Evolutionary conservation across 2,113 vertebrate genomes (phyloP).

Genomic region (Herpailurus yagouaroundi): DNA sequence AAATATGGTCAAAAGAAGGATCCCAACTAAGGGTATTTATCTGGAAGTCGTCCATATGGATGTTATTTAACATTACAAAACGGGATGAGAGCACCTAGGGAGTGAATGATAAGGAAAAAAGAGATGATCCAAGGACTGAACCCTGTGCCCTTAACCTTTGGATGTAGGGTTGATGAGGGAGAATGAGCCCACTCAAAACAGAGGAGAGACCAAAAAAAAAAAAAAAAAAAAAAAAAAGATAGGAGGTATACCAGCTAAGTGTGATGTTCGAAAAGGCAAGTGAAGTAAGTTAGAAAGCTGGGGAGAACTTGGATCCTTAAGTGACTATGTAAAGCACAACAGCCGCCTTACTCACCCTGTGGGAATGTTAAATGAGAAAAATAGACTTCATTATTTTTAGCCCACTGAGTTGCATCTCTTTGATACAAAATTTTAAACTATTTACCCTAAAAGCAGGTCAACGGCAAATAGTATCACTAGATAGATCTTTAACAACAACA

Average conservation of each 20-base stretch:
- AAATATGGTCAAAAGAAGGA: neutral
- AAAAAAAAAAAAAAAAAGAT: neutral
- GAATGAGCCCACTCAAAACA: neutral
- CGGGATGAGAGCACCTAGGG: neutral
- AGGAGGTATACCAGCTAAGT: neutral
- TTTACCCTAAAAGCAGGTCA: neutral
- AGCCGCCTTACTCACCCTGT: neutral
- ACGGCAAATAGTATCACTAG: neutral
- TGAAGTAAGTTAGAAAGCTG: neutral
- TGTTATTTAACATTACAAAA: neutral
- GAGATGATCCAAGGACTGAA: neutral
- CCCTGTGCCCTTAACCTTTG: neutral
- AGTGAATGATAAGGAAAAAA: neutral
- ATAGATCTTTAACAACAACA: neutral
- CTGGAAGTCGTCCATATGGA: neutral
- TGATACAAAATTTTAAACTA: neutral
- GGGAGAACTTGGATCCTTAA: neutral
- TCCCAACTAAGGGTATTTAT: neutral
- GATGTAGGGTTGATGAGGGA: neutral
- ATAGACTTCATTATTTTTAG: neutral
- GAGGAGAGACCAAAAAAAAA: neutral
- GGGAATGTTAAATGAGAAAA: neutral
- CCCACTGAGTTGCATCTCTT: neutral
- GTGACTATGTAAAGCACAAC: neutral
- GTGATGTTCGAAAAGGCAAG: neutral